Conservation (phyloP, 2,888 invertebrate species). For the Agriopis marginaria region DNA sequence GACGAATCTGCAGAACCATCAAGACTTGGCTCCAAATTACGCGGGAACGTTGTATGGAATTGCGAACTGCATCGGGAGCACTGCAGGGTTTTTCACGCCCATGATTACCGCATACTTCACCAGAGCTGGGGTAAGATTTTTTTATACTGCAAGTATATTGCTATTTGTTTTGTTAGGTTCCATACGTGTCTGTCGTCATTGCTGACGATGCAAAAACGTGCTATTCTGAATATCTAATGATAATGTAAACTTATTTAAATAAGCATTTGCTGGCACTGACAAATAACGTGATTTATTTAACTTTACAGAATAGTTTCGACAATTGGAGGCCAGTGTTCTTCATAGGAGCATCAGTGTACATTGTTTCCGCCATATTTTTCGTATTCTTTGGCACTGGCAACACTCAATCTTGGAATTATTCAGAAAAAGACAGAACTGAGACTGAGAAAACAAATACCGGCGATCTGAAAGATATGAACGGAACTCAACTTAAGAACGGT, state of each 20-base stretch:
- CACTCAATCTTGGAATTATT: slow-evolving; percentile 90
- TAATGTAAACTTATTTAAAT: neutral
- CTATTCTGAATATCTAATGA: neutral
- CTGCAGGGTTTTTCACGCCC: slow-evolving; percentile 91
- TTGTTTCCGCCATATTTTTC: slow-evolving; percentile 89
- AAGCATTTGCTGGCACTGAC: neutral
- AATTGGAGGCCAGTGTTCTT: slow-evolving; percentile 92
- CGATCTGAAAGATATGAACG: slow-evolving; percentile 62
- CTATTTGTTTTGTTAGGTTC: neutral
- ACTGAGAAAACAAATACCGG: slow-evolving; percentile 58
- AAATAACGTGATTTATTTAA: slow-evolving; percentile 48
- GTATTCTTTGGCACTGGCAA: slow-evolving; percentile 90
- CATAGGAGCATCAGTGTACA: slow-evolving; percentile 90
- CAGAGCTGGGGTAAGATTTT: slow-evolving; percentile 76
- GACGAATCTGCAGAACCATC: slow-evolving; percentile 88
- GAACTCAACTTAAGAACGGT: slow-evolving; percentile 54
- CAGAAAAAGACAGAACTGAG: slow-evolving; percentile 48
- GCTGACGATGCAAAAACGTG: slow-evolving; percentile 3
- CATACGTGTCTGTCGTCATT: neutral
- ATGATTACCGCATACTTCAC: slow-evolving; percentile 90
- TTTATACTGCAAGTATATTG: neutral
- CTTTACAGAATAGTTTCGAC: slow-evolving; percentile 88
- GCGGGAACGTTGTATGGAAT: slow-evolving; percentile 92
- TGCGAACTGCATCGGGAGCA: slow-evolving; percentile 91
- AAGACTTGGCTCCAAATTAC: slow-evolving; percentile 92